Evolutionary conservation across 2,113 vertebrate species (phyloP), one percentile per base, ranked within the genome.

Genomic region (Speoplatyrhinus poulsoni): DNA sequence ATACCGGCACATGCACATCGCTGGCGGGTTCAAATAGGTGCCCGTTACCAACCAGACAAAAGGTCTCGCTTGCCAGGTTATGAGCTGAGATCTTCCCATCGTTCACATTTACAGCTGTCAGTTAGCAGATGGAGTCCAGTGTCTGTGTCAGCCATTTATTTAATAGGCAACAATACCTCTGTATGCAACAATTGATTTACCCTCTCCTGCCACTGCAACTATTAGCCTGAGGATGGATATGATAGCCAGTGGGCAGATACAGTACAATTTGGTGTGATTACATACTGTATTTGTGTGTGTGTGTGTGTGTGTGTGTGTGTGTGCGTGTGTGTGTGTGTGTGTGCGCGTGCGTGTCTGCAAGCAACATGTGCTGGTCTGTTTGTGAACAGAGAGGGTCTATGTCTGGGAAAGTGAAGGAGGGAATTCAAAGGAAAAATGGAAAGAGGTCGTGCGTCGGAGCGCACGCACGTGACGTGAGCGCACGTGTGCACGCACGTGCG

Each of bases 41-140:
- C 16, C 16, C n/a, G 60, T 15, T 12, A 26, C 10, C 32, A 58
- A 58, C 56, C 56, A 55, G 72, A 63, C 49, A 66, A 80, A 84
- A 84, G 73, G 79, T 83, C 73, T 77, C 67, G 63, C 61, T 67
- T 67, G 65, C 54, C 50, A 62, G 73, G 78, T 85, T 85, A 82
- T 75, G 73, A 81, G 78, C 72, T 65, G 41, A 68, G 72, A 82
- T 65, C 46, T 73, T 69, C 83, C 79, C 84, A 86, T 88, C 80
- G 76, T 69, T 89, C 83, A 81, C 89, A 80, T 88, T 89, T 86
- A 85, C 79, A 87, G 80, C 72, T 85, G 88, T 90, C 90, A 89
- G 81, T 89, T 86, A 87, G 75, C 72, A 69, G 79, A 66, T 9
- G 4, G 26, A 69, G 74, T 69, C 63, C 57, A 15, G 36, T 72